Base-by-base conservation (phyloP, 2,888 invertebrate genomes). In the Drosophila paramelanica region DNA sequence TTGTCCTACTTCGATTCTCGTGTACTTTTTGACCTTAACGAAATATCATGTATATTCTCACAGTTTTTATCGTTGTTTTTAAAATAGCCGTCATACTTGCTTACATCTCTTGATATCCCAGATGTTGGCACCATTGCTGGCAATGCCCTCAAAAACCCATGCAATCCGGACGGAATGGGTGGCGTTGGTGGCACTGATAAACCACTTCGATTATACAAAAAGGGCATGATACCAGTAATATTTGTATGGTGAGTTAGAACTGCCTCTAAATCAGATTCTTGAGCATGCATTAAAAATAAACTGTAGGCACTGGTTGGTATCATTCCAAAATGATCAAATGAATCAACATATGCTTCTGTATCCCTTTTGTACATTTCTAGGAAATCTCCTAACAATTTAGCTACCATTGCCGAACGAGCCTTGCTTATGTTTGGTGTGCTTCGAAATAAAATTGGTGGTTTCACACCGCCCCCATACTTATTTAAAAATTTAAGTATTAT, bases 351-450 rank as follows among this genome's bases (percentile, higher is more conserved):
- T 27, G 96, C 93, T 82, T 97, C 97, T 0, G 97, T 97, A 92
- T 97, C 97, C 58, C 95, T 93, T 90, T 96, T 96, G 92, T 97
- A 97, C 86, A 96, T 93, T 93, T 96, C 96, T 53, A 97, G 94
- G 92, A 97, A 97, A 92, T 97, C 97, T 89, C 96, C 96, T 53
- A 91, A 93, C 82, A 97, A 95, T 92, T 97, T 97, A 1, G 97
- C 96, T 53, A 97, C 95, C 81, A 97, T 95, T 1, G 97, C 97
- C 67, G 96, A 96, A 25, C 96, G 93, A 92, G 97, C 97, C 92
- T 97, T 97, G 90, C 95, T 95, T 82, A 94, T 94, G 47, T 81
- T 90, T 50, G 90, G 88, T 3, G 89, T 83, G 60, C 95, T 95
- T 89, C 94, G 94, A 67, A 95, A 94, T 23, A 90, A 83, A 75